Evolutionary conservation across 2,888 invertebrate genomes (phyloP).

Genomic region (Lumbricus terrestris): DNA sequence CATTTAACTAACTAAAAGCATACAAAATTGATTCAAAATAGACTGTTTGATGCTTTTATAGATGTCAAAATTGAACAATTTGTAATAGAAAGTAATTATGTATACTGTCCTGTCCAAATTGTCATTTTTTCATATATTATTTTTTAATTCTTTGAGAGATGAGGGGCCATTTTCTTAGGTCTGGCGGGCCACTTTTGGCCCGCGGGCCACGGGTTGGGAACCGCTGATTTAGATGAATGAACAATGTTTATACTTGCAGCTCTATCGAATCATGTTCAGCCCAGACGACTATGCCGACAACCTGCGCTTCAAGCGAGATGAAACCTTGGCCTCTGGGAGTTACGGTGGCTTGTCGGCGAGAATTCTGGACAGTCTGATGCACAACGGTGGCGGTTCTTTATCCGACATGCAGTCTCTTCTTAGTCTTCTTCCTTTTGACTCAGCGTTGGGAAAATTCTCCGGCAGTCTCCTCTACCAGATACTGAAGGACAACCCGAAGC

Average conservation of each 20-base stretch:
- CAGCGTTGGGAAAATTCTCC: not conserved
- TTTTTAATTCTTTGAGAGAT: too few relatives aligned
- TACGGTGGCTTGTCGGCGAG: not conserved
- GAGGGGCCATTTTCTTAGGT: too few relatives aligned
- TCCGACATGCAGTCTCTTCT: not conserved
- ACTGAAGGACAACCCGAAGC: slow-evolving; percentile 33
- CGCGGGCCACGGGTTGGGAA: too few relatives aligned
- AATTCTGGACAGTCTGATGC: not conserved
- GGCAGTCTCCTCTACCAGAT: slow-evolving; percentile 27
- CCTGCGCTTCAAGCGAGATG: not conserved
- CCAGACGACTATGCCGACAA: not conserved
- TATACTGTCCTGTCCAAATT: too few relatives aligned
- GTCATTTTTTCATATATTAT: too few relatives aligned
- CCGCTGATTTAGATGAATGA: too few relatives aligned
- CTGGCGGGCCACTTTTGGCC: too few relatives aligned
- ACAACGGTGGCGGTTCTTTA: not conserved
- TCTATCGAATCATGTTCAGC: slow-evolving; percentile 4
- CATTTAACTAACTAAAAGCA: too few relatives aligned
- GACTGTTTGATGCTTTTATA: too few relatives aligned
- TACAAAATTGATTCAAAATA: too few relatives aligned
- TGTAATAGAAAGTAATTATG: too few relatives aligned
- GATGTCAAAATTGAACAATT: too few relatives aligned
- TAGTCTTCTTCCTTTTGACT: not conserved
- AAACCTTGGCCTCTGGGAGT: not conserved
- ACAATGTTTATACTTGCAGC: not conserved